Evolutionary conservation across 2,888 invertebrate species (phyloP), one percentile per base, ranked within the genome.

Genomic region (Watsonalla binaria): DNA sequence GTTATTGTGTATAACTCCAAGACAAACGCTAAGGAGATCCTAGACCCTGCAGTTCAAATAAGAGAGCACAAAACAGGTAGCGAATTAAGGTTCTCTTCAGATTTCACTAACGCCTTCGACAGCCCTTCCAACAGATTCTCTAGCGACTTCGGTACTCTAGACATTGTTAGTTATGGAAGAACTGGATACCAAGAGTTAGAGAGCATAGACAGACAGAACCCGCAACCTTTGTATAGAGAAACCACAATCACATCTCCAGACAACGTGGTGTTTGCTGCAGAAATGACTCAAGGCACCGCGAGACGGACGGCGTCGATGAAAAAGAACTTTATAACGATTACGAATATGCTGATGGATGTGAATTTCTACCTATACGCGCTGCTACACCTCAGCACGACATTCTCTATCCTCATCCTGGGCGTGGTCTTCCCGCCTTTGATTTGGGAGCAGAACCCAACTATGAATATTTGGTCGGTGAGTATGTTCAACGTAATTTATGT

Each of bases 301-400:
- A 76, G 91, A 62, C 70, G 91, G 52, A 91, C 90, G 0, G 89
- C 89, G 0, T 76, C 83, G 0, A 61, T 90, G 61, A 86, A 85
- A 56, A 91, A 90, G 72, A 89, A 91, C 55, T 80, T 89, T 46
- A 86, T 89, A 35, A 85, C 90, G 0, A 75, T 91, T 5, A 66
- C 78, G 0, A 87, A 84, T 57, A 90, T 90, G 84, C 64, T 91
- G 39, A 59, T 72, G 39, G 91, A 91, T 60, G 54, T 87, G 0
- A 88, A 90, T 52, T 93, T 93, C 75, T 93, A 93, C 66, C 79
- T 92, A 60, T 92, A 92, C 52, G 84, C 92, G 5, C 62, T 93
- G 45, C 77, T 92, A 51, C 86, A 92, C 61, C 69, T 92, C 34
- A 90, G 90, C 47, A 90, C 91, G 1, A 92, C 92, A 24, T 92